Evolutionary conservation across 92 coral and sea anemone species (phyloP).

Genomic region (Palythoa heliodiscus): DNA sequence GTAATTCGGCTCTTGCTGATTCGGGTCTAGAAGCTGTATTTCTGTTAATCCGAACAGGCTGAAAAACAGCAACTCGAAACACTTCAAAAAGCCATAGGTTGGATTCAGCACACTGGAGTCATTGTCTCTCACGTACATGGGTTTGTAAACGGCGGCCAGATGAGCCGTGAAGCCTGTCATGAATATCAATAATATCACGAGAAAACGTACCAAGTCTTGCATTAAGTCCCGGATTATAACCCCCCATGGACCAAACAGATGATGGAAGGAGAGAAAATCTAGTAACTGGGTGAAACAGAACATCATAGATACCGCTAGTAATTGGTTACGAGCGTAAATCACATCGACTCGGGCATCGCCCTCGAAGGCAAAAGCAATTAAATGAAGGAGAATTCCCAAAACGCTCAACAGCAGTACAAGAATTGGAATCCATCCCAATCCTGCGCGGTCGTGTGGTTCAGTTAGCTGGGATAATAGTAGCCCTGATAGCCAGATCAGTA

Average conservation of each 20-base stretch:
- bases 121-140: conserved; percentile 55
- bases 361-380: conserved; percentile 77
- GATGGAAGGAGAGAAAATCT: conserved; percentile 96
- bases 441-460: conserved; percentile 96
- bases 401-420: conserved; percentile 81
- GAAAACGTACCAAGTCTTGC: conserved; percentile 96
- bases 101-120: conserved; percentile 32
- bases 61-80: conserved; percentile 85
- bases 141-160: conserved; percentile 91
- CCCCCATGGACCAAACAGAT: conserved; percentile 99
- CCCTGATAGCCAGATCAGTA: conserved; percentile 94
- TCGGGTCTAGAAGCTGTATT: conserved; percentile 51
- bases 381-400: conserved; percentile 83
- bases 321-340: conserved; percentile 92
- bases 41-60: conserved; percentile 92
- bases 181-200: conserved; percentile 88
- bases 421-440: conserved; percentile 96
- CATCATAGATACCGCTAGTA: conserved; percentile 92
- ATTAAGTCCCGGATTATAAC: conserved; percentile 97
- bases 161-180: conserved; percentile 97
- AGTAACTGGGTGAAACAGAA: conserved; percentile 91
- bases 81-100: conserved; percentile 55
- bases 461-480: conserved; percentile 88
- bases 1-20: conserved; percentile 36
- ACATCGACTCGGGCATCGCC: conserved; percentile 64